These are phyloP conservation scores for Cirrhinus molitorella DNA, from an alignment of 2,797 vertebrate species.

Conservation along the genomic window DNA sequence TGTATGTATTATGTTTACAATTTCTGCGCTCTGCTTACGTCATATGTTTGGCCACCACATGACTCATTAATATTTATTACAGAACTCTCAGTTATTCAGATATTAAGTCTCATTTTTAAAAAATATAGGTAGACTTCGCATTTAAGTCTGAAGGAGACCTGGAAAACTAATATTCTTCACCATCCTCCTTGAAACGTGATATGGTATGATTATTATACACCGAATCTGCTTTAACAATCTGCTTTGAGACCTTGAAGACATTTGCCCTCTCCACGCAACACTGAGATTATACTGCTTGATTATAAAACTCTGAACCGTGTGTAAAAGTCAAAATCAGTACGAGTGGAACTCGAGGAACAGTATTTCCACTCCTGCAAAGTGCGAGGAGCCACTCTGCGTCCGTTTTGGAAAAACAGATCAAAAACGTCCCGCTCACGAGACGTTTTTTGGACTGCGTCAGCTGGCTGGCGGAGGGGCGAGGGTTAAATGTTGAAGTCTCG, in stretches of 20 bases:
- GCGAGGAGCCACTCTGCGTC: neutral
- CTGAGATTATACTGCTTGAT: conserved; percentile 58
- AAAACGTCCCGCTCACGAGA: conserved; percentile 18
- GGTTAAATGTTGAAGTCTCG: conserved; percentile 71
- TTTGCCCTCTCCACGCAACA: conserved; percentile 46
- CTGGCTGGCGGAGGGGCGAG: conserved; percentile 62
- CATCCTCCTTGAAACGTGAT: conserved; percentile 55
- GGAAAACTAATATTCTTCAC: conserved; percentile 57
- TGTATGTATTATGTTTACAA: neutral
- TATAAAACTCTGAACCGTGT: conserved; percentile 53
- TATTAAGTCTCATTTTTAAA: conserved; percentile 46
- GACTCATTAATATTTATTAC: conserved; percentile 47
- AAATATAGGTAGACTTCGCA: conserved; percentile 34
- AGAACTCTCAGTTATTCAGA: conserved; percentile 27
- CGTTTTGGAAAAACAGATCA: conserved; percentile 36
- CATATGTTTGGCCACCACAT: conserved; percentile 8
- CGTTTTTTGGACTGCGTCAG: conserved; percentile 35
- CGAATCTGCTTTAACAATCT: conserved; percentile 58
- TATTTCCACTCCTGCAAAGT: conserved; percentile 35
- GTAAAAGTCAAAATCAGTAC: conserved; percentile 41
- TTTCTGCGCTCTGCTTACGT: neutral
- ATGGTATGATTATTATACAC: conserved; percentile 52
- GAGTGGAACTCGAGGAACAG: conserved; percentile 6
- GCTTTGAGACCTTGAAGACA: conserved; percentile 51
- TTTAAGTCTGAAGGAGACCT: conserved; percentile 43